Base-by-base conservation (phyloP, 2,888 invertebrate species). In the Scaptodrosophila latifasciaeformis region DNA sequence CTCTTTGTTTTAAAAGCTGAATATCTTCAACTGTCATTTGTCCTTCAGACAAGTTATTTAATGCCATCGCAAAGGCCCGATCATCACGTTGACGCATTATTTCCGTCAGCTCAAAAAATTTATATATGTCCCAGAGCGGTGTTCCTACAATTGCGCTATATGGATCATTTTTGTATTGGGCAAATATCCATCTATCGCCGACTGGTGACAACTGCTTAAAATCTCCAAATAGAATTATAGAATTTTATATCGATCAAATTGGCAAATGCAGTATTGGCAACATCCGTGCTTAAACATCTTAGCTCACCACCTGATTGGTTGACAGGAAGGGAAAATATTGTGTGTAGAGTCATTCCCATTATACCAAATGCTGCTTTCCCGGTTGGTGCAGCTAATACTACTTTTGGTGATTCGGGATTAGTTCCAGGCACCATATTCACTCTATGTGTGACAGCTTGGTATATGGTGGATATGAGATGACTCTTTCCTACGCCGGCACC, bases 31-130 rank as follows among this genome's bases (percentile, higher is more conserved):
- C n/a, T n/a, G n/a, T n/a, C n/a, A n/a, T n/a, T n/a, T n/a, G n/a
- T n/a, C n/a, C n/a, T n/a, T n/a, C n/a, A n/a, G n/a, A 40, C 49
- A 49, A 40, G 12, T 49, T 40, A 17, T 49, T 49, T n/a, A 42
- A 34, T 10, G 49, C 49, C 7, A n/a, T n/a, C 2, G 39, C 48
- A 18, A 48, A 48, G 4, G 39, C 15, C 37, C 27, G 29, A 40
- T n/a, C n/a, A n/a, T n/a, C n/a, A n/a, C n/a, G n/a, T n/a, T n/a
- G n/a, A n/a, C n/a, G n/a, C n/a, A n/a, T 46, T 12, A 42, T 39
- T 30, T 40, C 46, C 42, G 31, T 52, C 15, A 49, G 49, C 15
- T 49, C 42, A 42, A 43, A 49, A 34, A 31, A 49, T 34, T 34
- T 42, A 17, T 40, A 40, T 39, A 37, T 44, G 6, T 30, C 31